Percentiles rank a stretch among this genome's conserved stretches.
phyloP scores from a whole-genome alignment of 2,113 vertebrate species.

The Steatornis caripensis region DNA sequence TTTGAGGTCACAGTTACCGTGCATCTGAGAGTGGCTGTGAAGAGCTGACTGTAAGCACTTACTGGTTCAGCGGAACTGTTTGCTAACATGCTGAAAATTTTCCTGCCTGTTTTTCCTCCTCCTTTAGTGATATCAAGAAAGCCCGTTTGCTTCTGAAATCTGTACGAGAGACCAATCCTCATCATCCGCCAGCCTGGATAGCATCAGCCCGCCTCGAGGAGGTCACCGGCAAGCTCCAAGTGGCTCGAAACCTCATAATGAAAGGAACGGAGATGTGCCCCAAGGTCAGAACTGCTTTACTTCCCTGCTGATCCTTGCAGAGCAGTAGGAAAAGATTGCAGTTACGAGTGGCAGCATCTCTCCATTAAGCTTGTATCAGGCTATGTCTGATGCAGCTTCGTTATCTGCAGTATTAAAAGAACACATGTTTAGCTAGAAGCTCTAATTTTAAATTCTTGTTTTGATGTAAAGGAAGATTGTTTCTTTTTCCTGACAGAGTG shows the following conservation, averaged over 20 bases:
- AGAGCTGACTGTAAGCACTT: background rate
- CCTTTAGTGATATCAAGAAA: constrained; percentile 93
- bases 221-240: constrained; percentile 95
- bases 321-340: background rate
- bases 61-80: background rate
- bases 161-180: constrained; percentile 96
- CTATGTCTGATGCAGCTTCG: background rate
- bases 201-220: constrained; percentile 95
- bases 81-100: background rate
- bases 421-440: background rate
- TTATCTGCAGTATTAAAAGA: background rate
- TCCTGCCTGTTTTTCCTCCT: background rate
- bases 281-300: constrained; percentile 79
- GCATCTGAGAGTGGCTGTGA: background rate
- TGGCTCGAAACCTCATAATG: constrained; percentile 97
- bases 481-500: constrained; percentile 79
- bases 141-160: constrained; percentile 95
- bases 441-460: background rate
- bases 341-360: background rate
- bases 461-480: background rate
- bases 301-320: background rate
- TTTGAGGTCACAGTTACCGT: background rate
- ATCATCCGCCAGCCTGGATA: constrained; percentile 97
- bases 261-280: constrained; percentile 99
- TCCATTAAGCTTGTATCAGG: background rate